Percentiles rank a stretch among this genome's conserved stretches.
phyloP scores from a whole-genome alignment of 2,888 invertebrate genomes.

The Hemistola chrysoprasaria region DNA sequence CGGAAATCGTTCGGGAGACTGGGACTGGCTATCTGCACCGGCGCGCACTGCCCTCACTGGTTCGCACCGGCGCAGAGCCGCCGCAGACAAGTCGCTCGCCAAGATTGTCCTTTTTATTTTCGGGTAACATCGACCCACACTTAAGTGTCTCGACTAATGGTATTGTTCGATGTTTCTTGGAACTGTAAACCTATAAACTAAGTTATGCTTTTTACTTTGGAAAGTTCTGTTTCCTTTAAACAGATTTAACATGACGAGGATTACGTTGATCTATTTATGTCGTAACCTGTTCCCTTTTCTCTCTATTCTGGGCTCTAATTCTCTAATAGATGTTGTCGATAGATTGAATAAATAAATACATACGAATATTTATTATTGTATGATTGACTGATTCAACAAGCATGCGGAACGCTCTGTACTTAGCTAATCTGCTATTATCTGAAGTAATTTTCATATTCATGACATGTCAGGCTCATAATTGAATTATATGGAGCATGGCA shows the following conservation, averaged over 20 bases:
- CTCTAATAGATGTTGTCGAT: neutral
- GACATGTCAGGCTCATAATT: constrained; percentile 65
- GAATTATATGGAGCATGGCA: constrained; percentile 69
- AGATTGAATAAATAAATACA: constrained; percentile 4
- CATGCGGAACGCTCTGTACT: neutral
- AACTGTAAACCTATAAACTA: constrained; percentile 3
- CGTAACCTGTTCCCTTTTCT: neutral
- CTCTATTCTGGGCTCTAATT: neutral
- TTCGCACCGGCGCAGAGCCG: constrained; percentile 49
- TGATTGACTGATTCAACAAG: constrained; percentile 9
- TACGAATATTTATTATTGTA: constrained; percentile 2
- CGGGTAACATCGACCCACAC: constrained; percentile 14
- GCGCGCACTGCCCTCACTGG: constrained; percentile 49
- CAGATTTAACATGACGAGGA: neutral
- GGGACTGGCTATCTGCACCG: constrained; percentile 37
- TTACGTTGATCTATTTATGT: neutral
- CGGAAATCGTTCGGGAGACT: constrained; percentile 51
- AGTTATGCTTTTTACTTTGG: neutral
- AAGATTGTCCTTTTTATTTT: constrained; percentile 19
- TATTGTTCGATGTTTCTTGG: constrained; percentile 6
- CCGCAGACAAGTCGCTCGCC: constrained; percentile 31
- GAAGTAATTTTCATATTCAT: constrained; percentile 26
- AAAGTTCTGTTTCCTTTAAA: neutral
- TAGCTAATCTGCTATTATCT: constrained; percentile 20
- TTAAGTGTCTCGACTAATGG: constrained; percentile 8